Evolutionary conservation across 2,797 vertebrate genomes (phyloP), one percentile per base, ranked within the genome.

Genomic region (Cirrhinus mrigala): DNA sequence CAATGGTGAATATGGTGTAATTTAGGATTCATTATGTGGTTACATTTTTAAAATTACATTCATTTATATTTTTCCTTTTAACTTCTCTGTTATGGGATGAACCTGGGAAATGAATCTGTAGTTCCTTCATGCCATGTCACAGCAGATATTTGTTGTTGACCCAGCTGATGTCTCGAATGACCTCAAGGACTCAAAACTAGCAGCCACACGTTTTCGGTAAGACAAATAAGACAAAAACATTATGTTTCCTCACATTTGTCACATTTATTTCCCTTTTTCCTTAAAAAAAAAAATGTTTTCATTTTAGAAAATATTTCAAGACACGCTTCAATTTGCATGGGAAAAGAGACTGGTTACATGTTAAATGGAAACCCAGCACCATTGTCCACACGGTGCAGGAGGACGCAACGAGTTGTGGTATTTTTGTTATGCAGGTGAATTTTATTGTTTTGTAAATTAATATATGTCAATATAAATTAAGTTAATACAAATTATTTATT

Each of bases 111-210:
- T 66, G 0, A 66, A 29, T 76, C 12, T 62, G 7, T 44, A 64
- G 77, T 48, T 44, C 27, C n/a, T 79, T 46, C n/a, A 79, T 64
- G 77, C 62, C 24, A 44, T 69, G 46, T 81, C 79, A 22, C 11
- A 64, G 5, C 6, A 68, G 4, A 54, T 81, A 20, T 69, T n/a
- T 81, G 79, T 68, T 48, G 64, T 69, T 18, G 79, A 81, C 68
- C 79, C 79, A 15, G 12, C n/a, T 24, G 6, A 22, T 46, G 24
- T n/a, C 15, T 60, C 40, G 29, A 66, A 79, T 27, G 60, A 50
- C 79, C 0, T 18, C 2, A 9, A 81, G 14, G 79, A 81, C 46
- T 69, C 64, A 69, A 69, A 50, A 81, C 10, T 33, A 50, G 79
- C 79, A 50, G 46, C 64, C 24, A 27, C 4, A 54, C 12, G 33